Evolutionary conservation across 1,140 invertebrate species (phyloP).

Genomic region (Tribolium madens): DNA sequence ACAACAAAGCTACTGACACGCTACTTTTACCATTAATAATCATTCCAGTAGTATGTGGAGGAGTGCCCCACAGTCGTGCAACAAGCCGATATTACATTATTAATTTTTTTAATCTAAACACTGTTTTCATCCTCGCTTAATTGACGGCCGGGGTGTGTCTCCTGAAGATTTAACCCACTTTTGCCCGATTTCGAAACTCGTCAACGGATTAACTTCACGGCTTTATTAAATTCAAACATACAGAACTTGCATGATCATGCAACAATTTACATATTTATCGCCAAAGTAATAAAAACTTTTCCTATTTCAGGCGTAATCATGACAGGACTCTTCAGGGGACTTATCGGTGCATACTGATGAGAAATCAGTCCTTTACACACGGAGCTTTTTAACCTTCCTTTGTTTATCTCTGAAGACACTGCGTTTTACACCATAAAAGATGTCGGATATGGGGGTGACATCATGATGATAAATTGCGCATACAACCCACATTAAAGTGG

Average conservation of each 20-base stretch:
- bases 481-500: background rate
- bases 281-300: constrained; percentile 1
- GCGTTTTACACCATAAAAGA: background rate
- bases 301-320: background rate
- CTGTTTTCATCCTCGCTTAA: constrained; percentile 23
- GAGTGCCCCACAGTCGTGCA: background rate
- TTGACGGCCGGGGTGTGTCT: constrained; percentile 17
- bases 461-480: constrained; percentile 15
- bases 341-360: background rate
- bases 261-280: constrained; percentile 31
- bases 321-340: background rate
- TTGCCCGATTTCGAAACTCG: background rate
- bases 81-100: constrained; percentile 9
- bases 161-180: background rate
- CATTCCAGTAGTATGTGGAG: background rate
- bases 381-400: background rate
- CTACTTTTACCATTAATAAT: constrained; percentile 12
- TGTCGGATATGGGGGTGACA: background rate
- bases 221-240: constrained; percentile 17
- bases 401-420: constrained; percentile 15
- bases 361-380: background rate
- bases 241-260: background rate
- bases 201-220: background rate
- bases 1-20: background rate
- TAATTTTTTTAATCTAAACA: constrained; percentile 22